Base-by-base conservation (phyloP, 2,888 invertebrate species). In the Cephalotes varians region DNA sequence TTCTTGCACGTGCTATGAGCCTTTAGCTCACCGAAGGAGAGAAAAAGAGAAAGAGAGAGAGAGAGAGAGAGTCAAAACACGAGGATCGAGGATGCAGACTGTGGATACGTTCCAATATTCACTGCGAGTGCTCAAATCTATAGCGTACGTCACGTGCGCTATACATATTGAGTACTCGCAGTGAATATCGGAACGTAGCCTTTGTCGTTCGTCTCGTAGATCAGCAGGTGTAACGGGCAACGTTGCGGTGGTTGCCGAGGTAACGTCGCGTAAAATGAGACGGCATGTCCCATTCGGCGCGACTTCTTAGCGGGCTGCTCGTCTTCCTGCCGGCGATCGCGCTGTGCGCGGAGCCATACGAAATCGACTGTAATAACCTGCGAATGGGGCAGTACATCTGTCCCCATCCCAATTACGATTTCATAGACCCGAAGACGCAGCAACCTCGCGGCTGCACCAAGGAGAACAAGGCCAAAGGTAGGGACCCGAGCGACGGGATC, bases 361-460 rank as follows among this genome's bases (percentile, higher is more conserved):
- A 95, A 84, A 95, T 96, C 44, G 97, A 98, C 92, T 98, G 98
- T 93, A 96, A 95, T 91, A 96, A 96, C 69, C 94, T 98, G 89
- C 95, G 97, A 89, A 95, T 97, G 95, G 98, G 98, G 0, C 98
- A 98, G 91, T 98, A 96, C 91, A 95, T 98, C 85, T 98, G 98
- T 93, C 98, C 98, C 0, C 97, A 98, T 95, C 97, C 98, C 7
- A 95, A 95, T 86, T 96, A 95, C 87, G 97, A 97, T 91, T 95
- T 95, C 82, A 98, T 99, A 91, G 98, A 99, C 94, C 96, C 97
- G 0, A 96, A 97, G 92, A 99, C 99, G 0, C 99, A 99, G 94
- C 98, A 99, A 93, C 96, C 97, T 47, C 95, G 95, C 88, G 98
- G 97, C 81, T 99, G 99, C 94, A 96, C 96, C 1, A 94, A 96